Evolutionary conservation across 2,113 vertebrate species (phyloP), one percentile per base, ranked within the genome.

Genomic region (Aleadryas rufinucha): DNA sequence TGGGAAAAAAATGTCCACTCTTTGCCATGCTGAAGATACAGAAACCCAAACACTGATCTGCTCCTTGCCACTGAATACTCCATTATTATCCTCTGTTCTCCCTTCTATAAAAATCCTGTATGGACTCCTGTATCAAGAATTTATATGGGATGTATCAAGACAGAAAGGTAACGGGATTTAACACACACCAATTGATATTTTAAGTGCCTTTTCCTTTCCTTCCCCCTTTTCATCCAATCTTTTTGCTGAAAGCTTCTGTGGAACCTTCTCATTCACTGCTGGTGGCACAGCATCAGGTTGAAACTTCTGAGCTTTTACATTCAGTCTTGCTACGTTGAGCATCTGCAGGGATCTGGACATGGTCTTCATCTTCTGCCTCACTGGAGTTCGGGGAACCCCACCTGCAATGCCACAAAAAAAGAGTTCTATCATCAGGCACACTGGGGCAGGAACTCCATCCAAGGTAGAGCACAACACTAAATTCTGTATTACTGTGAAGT

Each of bases 331-430:
- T 41, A 98, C 98, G 6, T 99, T 99, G 84, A 99, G 84, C 99
- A 99, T 99, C 97, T 99, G 99, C 77, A 99, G 93, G 20, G 99
- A 99, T 53, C 99, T 99, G 92, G 99, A 98, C 99, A 99, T 99
- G 54, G 98, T 98, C 94, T 99, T 99, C 99, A 99, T 99, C 97
- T 99, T 99, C 97, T 99, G 98, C 70, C 99, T 99, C 75, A 99
- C 98, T 4, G 99, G 99, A 31, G 99, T 99, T 60, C 99, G 97
- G 70, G 99, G 99, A 87, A 98, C 72, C 9, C 98, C 98, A 81
- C 98, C 99, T 99, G 93, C 35, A 95, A 91, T 3, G 12, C 41
- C 49, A 92, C 33, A 90, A 26, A 52, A 24, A 79, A 9, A 57
- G 22, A 81, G 16, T 52, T 74, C 35, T n/a, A 30, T 19, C 5